phyloP scores from a whole-genome alignment of 2,113 vertebrate species.

The Fulica atra region DNA sequence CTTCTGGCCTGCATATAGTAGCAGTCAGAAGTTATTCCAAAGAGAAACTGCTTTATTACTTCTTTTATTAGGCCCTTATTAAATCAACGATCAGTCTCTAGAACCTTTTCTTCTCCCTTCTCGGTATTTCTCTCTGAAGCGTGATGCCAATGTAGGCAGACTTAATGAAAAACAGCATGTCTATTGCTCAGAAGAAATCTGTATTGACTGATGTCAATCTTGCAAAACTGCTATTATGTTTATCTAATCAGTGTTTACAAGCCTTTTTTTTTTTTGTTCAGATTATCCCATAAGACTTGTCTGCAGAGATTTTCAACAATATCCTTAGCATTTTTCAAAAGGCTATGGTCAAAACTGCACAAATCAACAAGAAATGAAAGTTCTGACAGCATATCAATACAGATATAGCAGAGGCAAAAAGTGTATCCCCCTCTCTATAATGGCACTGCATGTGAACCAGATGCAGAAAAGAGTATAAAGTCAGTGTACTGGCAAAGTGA shows the following conservation, averaged over 20 bases:
- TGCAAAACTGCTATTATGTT: neutral
- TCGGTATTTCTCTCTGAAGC: neutral
- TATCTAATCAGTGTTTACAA: neutral
- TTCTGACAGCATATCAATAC: neutral
- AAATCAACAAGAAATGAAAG: neutral
- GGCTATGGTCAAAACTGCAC: neutral
- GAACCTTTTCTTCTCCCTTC: neutral
- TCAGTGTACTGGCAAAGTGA: neutral
- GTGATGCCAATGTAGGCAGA: neutral
- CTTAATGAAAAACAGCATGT: neutral
- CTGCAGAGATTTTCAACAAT: neutral
- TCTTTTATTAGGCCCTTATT: neutral
- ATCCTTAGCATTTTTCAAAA: neutral
- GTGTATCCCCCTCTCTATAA: neutral
- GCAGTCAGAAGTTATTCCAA: neutral
- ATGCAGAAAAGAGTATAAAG: neutral
- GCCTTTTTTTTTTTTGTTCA: neutral
- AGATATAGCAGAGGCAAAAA: neutral
- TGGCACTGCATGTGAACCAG: neutral
- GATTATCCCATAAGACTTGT: neutral
- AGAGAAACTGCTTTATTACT: neutral
- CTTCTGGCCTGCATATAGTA: neutral
- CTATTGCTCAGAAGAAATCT: neutral
- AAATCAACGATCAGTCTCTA: neutral
- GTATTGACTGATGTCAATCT: neutral